Base-by-base conservation (phyloP, 2,797 vertebrate species). In the Protosalanx chinensis region DNA sequence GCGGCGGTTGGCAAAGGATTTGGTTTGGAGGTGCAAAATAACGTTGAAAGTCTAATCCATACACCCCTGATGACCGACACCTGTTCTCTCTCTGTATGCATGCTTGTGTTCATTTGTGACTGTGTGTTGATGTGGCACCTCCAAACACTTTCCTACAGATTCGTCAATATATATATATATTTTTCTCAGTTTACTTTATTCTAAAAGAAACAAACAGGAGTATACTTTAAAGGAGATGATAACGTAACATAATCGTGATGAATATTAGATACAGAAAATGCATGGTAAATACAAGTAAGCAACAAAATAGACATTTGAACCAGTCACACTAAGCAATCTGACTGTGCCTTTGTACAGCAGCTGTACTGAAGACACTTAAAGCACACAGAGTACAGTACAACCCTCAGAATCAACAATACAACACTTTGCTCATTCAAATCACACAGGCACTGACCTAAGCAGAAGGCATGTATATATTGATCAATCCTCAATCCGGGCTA, bases 111-210 rank as follows among this genome's bases (percentile, higher is more conserved):
- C 6, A n/a, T 46, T 13, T 49, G 64, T 49, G 61, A 0, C 12
- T 64, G 33, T 2, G 15, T n/a, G n/a, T 8, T 18, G 15, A 3
- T 64, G 30, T 35, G 32, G 6, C 4, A 32, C 32, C 6, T 6
- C 6, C 23, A 10, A 29, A 15, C 5, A 3, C 18, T 56, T n/a
- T n/a, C 51, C 51, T 16, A 18, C 16, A 56, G 15, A 56, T 16
- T 56, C 15, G 6, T n/a, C 15, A n/a, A 16, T 56, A 56, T 6
- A 56, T 16, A 6, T 3, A 1, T 5, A 12, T 67, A 82, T 72
- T 83, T 84, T 77, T 85, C 79, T 82, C 76, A 87, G 88, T 91
- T 91, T 90, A 85, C 88, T 91, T 90, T 88, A 90, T 90, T 92
- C 86, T 88, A 89, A 91, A 90, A 90, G 85, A 87, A 88, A 89